Conservation (phyloP, 2,113 vertebrate genomes). For the Terrapene triunguis region DNA sequence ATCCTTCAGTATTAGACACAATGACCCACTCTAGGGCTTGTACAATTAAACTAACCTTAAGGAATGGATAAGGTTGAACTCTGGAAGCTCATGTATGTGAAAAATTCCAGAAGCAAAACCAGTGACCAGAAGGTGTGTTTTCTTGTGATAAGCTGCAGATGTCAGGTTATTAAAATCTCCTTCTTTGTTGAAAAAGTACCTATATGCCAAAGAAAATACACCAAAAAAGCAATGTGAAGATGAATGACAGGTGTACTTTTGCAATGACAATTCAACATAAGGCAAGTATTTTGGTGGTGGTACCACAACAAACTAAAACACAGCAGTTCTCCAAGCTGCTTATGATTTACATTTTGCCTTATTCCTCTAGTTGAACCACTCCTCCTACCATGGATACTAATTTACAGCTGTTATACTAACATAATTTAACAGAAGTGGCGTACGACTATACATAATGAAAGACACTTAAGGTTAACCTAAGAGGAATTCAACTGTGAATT, state of each 20-base stretch:
- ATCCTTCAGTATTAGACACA: background rate
- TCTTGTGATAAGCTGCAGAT: constrained; percentile 89
- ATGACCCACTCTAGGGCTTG: background rate
- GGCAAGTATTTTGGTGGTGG: background rate
- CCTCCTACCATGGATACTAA: background rate
- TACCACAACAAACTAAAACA: background rate
- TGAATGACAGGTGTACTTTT: background rate
- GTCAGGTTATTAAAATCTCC: constrained; percentile 94
- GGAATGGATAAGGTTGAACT: constrained; percentile 95
- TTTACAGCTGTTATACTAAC: background rate
- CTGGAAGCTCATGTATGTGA: constrained; percentile 95
- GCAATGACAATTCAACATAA: background rate
- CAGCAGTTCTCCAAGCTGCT: background rate
- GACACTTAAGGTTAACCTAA: background rate
- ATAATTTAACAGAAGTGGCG: background rate
- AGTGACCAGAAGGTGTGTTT: constrained; percentile 90
- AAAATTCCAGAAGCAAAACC: constrained; percentile 95
- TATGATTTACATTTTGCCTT: background rate
- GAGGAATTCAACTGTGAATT: background rate
- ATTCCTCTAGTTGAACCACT: background rate
- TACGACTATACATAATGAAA: background rate
- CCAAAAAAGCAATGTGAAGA: background rate
- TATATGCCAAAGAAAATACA: constrained; percentile 55
- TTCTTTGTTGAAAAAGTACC: constrained; percentile 96
- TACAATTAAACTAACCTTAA: constrained; percentile 84